Conservation (phyloP, 1,140 invertebrate species). For the Araneus ventricosus region DNA sequence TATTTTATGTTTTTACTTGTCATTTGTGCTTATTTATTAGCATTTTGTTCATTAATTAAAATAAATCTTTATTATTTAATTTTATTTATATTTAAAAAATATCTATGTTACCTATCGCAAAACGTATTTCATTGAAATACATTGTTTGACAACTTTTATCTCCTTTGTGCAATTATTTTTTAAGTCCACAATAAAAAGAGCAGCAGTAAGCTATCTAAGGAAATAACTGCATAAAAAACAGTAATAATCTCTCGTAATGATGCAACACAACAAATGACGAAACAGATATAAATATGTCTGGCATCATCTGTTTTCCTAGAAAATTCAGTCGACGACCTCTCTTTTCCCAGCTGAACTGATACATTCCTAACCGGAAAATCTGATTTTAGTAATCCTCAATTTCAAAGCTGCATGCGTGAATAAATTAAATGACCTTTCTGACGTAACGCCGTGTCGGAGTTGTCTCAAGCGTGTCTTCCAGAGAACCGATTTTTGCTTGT, state of each 20-base stretch:
- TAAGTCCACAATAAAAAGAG: not conserved
- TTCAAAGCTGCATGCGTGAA: not conserved
- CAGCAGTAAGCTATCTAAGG: not conserved
- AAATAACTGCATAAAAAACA: not conserved
- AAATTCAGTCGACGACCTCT: not conserved
- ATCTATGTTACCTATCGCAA: too few relatives aligned
- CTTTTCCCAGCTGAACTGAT: not conserved
- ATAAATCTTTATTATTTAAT: too few relatives aligned
- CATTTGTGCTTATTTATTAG: too few relatives aligned
- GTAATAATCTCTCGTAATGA: not conserved
- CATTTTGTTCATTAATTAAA: too few relatives aligned
- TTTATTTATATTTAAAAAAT: too few relatives aligned
- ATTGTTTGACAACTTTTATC: too few relatives aligned
- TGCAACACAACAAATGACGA: not conserved
- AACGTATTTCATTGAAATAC: too few relatives aligned
- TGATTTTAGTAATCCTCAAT: not conserved
- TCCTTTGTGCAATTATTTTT: too few relatives aligned
- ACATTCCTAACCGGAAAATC: not conserved
- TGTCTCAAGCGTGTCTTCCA: too few relatives aligned
- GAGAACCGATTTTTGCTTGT: too few relatives aligned
- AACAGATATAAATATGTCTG: not conserved
- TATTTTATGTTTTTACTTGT: too few relatives aligned
- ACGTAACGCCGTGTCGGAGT: not conserved
- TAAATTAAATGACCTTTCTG: conserved; percentile 5
- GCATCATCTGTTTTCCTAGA: not conserved